Base-by-base conservation (phyloP, 2,888 invertebrate species). In the Tyria jacobaeae region DNA sequence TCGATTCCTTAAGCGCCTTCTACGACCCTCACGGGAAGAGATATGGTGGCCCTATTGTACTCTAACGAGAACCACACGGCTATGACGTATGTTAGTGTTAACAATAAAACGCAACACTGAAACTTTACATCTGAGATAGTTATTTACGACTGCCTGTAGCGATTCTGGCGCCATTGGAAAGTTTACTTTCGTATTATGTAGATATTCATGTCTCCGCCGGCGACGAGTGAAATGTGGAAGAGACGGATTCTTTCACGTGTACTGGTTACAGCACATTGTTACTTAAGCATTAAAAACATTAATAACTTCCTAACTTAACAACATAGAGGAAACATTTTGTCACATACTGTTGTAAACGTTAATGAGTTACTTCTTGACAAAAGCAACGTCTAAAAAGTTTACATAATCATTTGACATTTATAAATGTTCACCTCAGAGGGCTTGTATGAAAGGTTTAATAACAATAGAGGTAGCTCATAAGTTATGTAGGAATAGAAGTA, bases 101-200 rank as follows among this genome's bases (percentile, higher is more conserved):
- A n/a, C 4, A n/a, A 39, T 7, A 39, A 39, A 39, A 39, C 21
- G 21, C 7, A 12, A 21, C 3, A 21, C 44, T 44, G 21, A 44
- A 44, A 41, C 3, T 44, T 31, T 1, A 4, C 27, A 4, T 6
- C 21, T 21, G 3, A n/a, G 0, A 5, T 4, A 17, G 34, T 31
- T 50, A 48, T 34, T 34, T 21, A 51, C 25, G 24, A 35, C 24
- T 17, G 5, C 17, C 39, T 50, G 17, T 37, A 50, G 39, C 24
- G 44, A 47, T 21, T 24, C 34, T 14, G 34, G 44, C 9, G 27
- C 15, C 37, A 50, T 70, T 70, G 63, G 73, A 71, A 78, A 79
- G 76, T 78, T 63, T 55, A 60, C 55, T 57, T 66, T 71, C 57
- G 62, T 73, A 75, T 68, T 64, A 75, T 73, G 71, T 66, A 75